Evolutionary conservation across 2,113 vertebrate genomes (phyloP).

Genomic region (Crotalus horridus): DNA sequence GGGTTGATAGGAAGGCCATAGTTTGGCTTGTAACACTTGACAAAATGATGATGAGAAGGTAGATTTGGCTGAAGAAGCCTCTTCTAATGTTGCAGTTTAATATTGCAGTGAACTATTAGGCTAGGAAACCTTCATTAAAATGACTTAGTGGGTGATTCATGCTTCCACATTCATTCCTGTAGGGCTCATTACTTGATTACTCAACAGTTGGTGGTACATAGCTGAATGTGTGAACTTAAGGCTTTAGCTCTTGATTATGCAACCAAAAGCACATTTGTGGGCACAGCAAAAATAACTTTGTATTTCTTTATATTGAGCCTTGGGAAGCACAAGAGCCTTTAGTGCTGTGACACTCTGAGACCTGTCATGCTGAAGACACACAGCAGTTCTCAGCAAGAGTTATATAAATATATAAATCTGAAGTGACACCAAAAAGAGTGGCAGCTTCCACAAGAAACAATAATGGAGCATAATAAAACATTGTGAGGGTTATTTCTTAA

Average conservation of each 20-base stretch:
- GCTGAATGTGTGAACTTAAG: neutral
- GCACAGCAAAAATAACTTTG: neutral
- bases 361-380: neutral
- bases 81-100: constrained; percentile 16
- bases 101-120: constrained; percentile 33
- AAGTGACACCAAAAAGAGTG: neutral
- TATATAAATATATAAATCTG: neutral
- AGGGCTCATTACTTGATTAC: constrained; percentile 17
- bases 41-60: constrained; percentile 35
- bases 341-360: neutral
- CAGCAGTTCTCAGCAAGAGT: neutral
- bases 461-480: neutral
- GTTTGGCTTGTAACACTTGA: constrained; percentile 29
- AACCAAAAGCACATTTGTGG: neutral
- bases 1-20: constrained; percentile 30
- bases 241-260: neutral
- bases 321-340: neutral
- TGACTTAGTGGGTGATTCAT: constrained; percentile 21
- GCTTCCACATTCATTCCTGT: neutral
- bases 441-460: neutral
- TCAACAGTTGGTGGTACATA: constrained; percentile 5
- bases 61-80: constrained; percentile 17
- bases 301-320: neutral
- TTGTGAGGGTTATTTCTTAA: neutral
- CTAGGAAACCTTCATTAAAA: constrained; percentile 56